Conservation (phyloP, 1,140 invertebrate species). For the Eubasilissa regina region DNA sequence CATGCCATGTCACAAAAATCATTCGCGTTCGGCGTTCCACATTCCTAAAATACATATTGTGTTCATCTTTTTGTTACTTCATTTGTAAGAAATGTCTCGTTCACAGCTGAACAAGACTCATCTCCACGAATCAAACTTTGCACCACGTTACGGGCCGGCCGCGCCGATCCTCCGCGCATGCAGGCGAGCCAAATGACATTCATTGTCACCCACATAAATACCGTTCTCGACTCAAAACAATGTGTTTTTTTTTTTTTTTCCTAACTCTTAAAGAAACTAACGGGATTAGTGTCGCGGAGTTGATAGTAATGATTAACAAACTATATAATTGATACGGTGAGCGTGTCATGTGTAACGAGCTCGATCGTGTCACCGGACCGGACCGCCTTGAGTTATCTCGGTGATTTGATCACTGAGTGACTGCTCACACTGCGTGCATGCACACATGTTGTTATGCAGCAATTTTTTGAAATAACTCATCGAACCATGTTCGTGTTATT, state of each 20-base stretch:
- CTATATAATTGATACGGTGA: slow-evolving; percentile 24
- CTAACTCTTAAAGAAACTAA: not conserved
- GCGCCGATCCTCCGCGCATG: not conserved
- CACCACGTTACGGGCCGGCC: not conserved
- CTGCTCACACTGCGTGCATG: not conserved
- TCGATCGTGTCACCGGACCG: slow-evolving; percentile 28
- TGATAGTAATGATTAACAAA: slow-evolving; percentile 21
- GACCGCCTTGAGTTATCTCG: slow-evolving; percentile 23
- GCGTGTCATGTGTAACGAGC: slow-evolving; percentile 7
- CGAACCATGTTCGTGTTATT: slow-evolving; percentile 14
- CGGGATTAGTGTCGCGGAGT: slow-evolving; percentile 18
- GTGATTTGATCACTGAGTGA: not conserved
- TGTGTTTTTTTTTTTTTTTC: slow-evolving; percentile 22
- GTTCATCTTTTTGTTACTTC: too few species aligned
- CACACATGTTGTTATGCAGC: not conserved
- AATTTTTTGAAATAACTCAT: not conserved
- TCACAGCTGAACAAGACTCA: not conserved
- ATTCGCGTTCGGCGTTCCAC: too few species aligned
- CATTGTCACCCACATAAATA: not conserved
- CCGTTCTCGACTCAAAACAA: slow-evolving; percentile 1
- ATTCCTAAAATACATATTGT: too few species aligned
- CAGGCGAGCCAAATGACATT: not conserved
- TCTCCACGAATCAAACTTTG: slow-evolving; percentile 20
- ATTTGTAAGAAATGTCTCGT: too few species aligned
- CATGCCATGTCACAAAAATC: too few species aligned